phyloP scores from a whole-genome alignment of 2,113 vertebrate genomes.

The Neomonachus schauinslandi region DNA sequence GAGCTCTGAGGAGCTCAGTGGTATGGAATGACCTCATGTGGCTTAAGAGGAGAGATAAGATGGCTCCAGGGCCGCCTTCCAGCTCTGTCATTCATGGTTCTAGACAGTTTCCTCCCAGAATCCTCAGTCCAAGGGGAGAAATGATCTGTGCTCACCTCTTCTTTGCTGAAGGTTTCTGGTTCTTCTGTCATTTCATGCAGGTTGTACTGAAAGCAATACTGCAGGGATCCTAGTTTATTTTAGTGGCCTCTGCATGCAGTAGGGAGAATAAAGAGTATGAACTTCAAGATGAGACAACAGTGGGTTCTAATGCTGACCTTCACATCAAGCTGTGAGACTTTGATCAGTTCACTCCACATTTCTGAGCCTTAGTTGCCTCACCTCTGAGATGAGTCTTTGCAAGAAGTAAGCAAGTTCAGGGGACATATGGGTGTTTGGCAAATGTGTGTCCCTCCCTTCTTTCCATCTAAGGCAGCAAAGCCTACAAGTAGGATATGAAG shows the following conservation, averaged over 20 bases:
- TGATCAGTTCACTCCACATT: neutral
- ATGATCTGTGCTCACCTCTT: neutral
- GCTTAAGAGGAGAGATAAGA: slow-evolving; percentile 47
- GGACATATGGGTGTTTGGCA: neutral
- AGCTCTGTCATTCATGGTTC: neutral
- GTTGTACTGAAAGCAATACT: neutral
- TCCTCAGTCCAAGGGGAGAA: neutral
- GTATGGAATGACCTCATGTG: slow-evolving; percentile 61
- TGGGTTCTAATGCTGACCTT: neutral
- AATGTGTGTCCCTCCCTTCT: neutral
- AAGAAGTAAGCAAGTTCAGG: neutral
- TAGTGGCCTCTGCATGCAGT: neutral
- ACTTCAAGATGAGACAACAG: neutral
- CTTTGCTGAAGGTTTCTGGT: neutral
- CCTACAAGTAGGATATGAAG: neutral
- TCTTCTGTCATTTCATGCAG: neutral
- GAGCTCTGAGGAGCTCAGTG: slow-evolving; percentile 15
- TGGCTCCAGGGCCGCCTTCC: slow-evolving; percentile 17
- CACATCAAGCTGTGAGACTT: neutral
- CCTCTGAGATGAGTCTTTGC: neutral
- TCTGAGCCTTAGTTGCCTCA: neutral
- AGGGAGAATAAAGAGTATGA: neutral
- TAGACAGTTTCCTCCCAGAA: slow-evolving; percentile 8
- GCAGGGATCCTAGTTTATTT: neutral
- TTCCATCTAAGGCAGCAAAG: neutral